These are phyloP conservation scores for Amphipoea oculea DNA, from an alignment of 2,888 invertebrate species.

Conservation along the genomic window DNA sequence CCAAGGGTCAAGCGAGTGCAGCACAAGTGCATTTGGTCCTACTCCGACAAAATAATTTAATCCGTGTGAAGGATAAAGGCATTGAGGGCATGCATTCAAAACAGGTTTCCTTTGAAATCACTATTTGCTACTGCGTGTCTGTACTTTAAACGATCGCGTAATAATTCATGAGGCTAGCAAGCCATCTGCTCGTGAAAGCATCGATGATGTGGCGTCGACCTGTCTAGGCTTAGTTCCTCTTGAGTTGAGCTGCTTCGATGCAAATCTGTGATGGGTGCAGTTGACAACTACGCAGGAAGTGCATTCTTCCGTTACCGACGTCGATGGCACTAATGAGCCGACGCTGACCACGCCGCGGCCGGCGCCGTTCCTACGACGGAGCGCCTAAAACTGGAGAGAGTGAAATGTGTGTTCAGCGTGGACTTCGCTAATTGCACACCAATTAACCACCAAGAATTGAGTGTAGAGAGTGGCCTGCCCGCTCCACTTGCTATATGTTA, in stretches of 20 bases:
- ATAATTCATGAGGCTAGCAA: slow-evolving; percentile 59
- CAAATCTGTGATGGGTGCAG: slow-evolving; percentile 60
- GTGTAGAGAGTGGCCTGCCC: slow-evolving; percentile 88
- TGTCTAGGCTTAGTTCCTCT: slow-evolving; percentile 60
- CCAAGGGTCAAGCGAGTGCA: slow-evolving; percentile 41
- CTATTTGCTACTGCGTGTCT: slow-evolving; percentile 52
- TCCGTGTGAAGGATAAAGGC: slow-evolving; percentile 53
- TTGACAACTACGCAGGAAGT: slow-evolving; percentile 65
- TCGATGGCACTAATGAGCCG: slow-evolving; percentile 61
- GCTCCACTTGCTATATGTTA: slow-evolving; percentile 90
- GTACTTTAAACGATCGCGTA: slow-evolving; percentile 60
- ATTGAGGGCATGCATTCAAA: slow-evolving; percentile 56
- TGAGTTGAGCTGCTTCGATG: slow-evolving; percentile 61
- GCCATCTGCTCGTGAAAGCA: slow-evolving; percentile 61
- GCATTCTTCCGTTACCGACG: slow-evolving; percentile 64
- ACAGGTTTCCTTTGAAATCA: slow-evolving; percentile 61
- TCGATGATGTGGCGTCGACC: slow-evolving; percentile 50
- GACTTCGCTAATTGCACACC: slow-evolving; percentile 83
- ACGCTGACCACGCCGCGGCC: slow-evolving; percentile 14
- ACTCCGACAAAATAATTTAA: slow-evolving; percentile 55
- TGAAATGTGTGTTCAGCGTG: slow-evolving; percentile 79
- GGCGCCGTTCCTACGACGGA: slow-evolving; percentile 27
- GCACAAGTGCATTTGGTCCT: slow-evolving; percentile 27
- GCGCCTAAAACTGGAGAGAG: slow-evolving; percentile 78
- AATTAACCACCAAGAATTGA: slow-evolving; percentile 87